phyloP scores from a whole-genome alignment of 2,888 invertebrate species.

The Drosophila maculinotata region DNA sequence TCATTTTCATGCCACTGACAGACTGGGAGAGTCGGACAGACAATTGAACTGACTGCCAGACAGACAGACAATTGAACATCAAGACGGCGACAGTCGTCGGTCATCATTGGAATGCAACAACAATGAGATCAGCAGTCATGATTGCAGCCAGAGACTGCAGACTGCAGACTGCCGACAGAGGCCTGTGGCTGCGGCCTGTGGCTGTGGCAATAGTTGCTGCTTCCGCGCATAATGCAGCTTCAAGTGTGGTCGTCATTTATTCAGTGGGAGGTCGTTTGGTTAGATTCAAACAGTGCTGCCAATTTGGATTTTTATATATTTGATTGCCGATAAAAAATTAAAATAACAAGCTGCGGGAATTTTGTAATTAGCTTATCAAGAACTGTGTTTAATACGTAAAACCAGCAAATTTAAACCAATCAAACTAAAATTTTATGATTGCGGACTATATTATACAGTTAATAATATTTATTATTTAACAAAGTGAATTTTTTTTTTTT shows the following conservation, averaged over 20 bases:
- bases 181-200: no score
- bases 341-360: no score
- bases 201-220: constrained; percentile 6
- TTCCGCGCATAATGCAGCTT: constrained; percentile 37
- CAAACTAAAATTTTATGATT: no score
- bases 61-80: constrained; percentile 43
- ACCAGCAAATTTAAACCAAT: no score
- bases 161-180: no score
- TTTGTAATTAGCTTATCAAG: no score
- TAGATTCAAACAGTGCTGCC: constrained; percentile 23
- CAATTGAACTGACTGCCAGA: constrained; percentile 7
- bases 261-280: constrained; percentile 70
- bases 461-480: no score
- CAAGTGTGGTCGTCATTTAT: constrained; percentile 64
- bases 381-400: no score
- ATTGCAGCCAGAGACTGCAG: constrained; percentile 60
- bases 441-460: no score
- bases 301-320: background rate
- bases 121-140: constrained; percentile 55
- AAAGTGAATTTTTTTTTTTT: no score
- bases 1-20: constrained; percentile 70
- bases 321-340: background rate
- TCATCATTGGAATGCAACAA: constrained; percentile 60
- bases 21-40: constrained; percentile 20
- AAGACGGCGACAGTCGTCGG: constrained; percentile 46